phyloP scores from a whole-genome alignment of 1,140 invertebrate genomes.

The Lepidurus arcticus region DNA sequence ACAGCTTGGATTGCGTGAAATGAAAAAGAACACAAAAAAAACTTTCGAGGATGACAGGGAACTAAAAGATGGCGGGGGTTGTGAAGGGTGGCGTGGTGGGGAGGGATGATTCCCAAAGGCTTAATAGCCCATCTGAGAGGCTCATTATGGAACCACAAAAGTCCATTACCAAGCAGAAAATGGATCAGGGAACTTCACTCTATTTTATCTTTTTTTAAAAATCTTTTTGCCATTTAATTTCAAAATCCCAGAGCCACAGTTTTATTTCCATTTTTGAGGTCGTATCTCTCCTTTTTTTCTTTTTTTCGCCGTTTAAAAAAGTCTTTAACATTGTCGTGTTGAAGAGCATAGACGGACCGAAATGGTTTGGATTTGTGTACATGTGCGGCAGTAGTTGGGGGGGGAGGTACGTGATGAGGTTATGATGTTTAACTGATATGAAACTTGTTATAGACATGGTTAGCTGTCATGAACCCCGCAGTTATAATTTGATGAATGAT shows the following conservation, averaged over 20 bases:
- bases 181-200: not conserved
- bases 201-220: not conserved
- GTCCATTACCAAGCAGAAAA: not conserved
- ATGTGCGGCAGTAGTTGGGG: too few relatives aligned
- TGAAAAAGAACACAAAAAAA: not conserved
- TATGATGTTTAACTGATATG: not conserved
- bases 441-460: not conserved
- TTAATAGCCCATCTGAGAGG: constrained; percentile 10
- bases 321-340: too few relatives aligned
- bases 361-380: too few relatives aligned
- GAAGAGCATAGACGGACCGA: too few relatives aligned
- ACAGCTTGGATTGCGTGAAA: constrained; percentile 12
- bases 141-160: constrained; percentile 15
- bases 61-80: not conserved
- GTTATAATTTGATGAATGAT: constrained; percentile 4
- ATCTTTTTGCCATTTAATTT: not conserved
- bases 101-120: not conserved
- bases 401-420: not conserved
- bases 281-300: too few relatives aligned
- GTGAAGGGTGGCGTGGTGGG: not conserved
- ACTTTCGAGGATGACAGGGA: not conserved
- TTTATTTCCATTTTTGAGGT: too few relatives aligned
- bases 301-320: too few relatives aligned
- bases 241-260: too few relatives aligned
- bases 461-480: constrained; percentile 5